phyloP scores from a whole-genome alignment of 2,797 vertebrate species.

The Phrynocephalus guinanensis region DNA sequence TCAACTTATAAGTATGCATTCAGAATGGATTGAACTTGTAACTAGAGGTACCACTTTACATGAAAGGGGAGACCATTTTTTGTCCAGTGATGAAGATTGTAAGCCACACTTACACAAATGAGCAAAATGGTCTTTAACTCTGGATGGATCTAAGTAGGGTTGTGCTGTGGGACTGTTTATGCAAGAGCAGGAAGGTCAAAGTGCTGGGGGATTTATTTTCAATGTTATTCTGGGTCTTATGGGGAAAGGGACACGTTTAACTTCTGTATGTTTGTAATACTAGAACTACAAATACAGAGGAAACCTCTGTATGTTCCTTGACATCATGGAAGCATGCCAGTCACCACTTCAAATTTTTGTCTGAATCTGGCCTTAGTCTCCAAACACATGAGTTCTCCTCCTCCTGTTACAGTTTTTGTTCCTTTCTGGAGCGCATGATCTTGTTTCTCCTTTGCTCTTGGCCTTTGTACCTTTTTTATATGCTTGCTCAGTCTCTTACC shows the following conservation, averaged over 20 bases:
- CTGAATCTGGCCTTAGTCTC: background rate
- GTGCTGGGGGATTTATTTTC: background rate
- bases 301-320: background rate
- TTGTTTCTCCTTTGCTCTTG: background rate
- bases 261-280: background rate
- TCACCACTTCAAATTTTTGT: background rate
- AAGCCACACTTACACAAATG: background rate
- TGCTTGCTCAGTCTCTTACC: background rate
- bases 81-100: background rate
- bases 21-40: too few relatives aligned
- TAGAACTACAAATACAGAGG: background rate
- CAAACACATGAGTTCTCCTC: background rate
- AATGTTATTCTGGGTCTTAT: background rate
- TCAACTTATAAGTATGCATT: too few relatives aligned
- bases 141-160: background rate
- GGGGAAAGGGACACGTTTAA: background rate
- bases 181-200: background rate
- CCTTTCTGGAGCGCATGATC: background rate
- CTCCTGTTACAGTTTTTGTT: background rate
- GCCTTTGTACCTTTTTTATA: background rate
- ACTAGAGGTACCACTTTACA: too few relatives aligned
- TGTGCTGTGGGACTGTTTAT: background rate
- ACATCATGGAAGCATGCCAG: background rate
- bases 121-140: background rate
- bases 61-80: background rate